Conservation (phyloP, 92 coral and sea anemone species). For the Anthopleura xanthogrammica region DNA sequence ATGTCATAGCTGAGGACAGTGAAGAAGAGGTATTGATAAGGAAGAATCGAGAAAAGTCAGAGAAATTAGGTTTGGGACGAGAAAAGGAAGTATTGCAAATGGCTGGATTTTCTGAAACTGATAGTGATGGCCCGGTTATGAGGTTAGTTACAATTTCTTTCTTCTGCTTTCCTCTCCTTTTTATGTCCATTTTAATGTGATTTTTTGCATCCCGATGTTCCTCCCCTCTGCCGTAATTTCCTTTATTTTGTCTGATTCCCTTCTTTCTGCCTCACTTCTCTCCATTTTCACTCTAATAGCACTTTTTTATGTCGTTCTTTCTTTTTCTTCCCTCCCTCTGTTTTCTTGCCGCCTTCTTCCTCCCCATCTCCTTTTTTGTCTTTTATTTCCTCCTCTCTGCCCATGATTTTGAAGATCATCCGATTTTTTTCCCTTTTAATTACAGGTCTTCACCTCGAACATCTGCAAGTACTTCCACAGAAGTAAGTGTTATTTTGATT, state of each 20-base stretch:
- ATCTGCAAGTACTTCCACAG: neutral
- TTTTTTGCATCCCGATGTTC: too few species aligned
- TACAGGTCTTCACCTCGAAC: conserved; percentile 23
- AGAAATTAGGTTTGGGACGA: neutral
- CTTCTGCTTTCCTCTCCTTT: neutral
- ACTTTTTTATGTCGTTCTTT: too few species aligned
- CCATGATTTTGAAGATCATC: neutral
- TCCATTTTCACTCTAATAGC: too few species aligned
- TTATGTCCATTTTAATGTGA: too few species aligned
- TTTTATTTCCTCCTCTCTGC: too few species aligned
- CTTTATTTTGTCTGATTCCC: too few species aligned
- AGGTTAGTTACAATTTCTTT: neutral
- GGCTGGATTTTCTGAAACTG: conserved; percentile 10
- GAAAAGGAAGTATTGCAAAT: neutral
- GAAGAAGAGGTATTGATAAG: conserved; percentile 30
- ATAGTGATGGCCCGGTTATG: neutral
- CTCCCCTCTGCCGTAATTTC: too few species aligned
- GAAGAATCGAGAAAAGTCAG: neutral
- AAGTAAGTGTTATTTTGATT: neutral
- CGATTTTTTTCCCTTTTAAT: too few species aligned
- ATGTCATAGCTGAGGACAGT: conserved; percentile 23
- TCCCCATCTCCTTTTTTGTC: too few species aligned
- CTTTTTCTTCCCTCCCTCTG: too few species aligned
- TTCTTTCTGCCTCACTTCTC: too few species aligned
- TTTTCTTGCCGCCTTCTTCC: too few species aligned